Conservation (phyloP, 2,113 vertebrate species). For the Pygoscelis antarcticus region DNA sequence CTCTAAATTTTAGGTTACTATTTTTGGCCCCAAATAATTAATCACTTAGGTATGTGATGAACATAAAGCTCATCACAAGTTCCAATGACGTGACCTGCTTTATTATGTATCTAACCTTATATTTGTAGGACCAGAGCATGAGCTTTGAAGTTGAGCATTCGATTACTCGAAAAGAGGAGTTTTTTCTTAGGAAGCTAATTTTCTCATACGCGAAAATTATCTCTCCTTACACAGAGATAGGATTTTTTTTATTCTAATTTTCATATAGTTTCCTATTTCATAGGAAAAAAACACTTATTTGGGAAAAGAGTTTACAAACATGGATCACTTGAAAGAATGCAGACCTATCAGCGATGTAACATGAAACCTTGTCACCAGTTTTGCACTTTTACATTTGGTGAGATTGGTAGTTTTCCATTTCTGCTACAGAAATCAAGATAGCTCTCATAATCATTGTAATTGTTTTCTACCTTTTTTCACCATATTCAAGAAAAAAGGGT, state of each 20-base stretch:
- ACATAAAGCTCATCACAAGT: neutral
- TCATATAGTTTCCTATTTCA: neutral
- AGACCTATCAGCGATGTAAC: neutral
- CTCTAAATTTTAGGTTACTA: neutral
- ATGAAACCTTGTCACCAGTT: neutral
- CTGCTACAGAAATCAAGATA: neutral
- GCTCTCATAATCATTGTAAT: neutral
- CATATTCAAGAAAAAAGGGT: neutral
- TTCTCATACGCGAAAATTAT: neutral
- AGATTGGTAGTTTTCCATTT: neutral
- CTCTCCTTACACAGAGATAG: neutral
- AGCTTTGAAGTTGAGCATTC: neutral
- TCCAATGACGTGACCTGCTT: neutral
- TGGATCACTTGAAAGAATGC: neutral
- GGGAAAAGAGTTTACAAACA: neutral
- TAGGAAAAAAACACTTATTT: neutral
- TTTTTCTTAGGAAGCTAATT: neutral
- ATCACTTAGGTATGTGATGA: neutral
- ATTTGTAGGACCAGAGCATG: neutral
- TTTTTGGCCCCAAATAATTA: neutral
- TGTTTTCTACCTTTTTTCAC: neutral
- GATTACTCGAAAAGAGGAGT: neutral
- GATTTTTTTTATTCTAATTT: neutral
- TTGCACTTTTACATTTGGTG: neutral
- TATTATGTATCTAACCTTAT: neutral